Evolutionary conservation across 2,888 invertebrate genomes (phyloP).

Genomic region (Enchytraeus crypticus): DNA sequence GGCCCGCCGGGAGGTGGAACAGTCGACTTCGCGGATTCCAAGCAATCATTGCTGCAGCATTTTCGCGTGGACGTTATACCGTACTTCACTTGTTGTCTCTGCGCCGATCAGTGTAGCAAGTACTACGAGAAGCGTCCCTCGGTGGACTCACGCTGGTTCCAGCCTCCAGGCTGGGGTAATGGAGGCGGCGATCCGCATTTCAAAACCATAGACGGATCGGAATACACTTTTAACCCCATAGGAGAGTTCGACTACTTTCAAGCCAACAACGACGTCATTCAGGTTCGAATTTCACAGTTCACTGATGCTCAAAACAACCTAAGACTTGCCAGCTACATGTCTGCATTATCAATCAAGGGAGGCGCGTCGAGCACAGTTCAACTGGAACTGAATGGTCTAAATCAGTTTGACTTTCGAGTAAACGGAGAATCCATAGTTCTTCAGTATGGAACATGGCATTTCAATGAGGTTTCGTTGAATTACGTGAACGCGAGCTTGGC

Average conservation of each 20-base stretch:
- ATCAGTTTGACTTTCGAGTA: background rate
- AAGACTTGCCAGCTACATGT: conserved; percentile 4
- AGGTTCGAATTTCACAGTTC: conserved; percentile 7
- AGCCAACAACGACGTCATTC: background rate
- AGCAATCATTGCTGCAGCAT: background rate
- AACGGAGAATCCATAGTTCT: background rate
- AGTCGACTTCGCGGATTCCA: conserved; percentile 4
- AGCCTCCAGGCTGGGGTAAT: background rate
- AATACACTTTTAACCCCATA: conserved; percentile 9
- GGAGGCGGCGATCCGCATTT: conserved; percentile 12
- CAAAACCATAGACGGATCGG: conserved; percentile 3
- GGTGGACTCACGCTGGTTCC: background rate
- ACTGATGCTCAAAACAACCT: background rate
- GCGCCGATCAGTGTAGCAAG: conserved; percentile 1
- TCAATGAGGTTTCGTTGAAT: background rate
- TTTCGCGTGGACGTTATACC: conserved; percentile 5
- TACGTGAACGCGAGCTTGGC: background rate
- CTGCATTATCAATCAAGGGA: conserved; percentile 8
- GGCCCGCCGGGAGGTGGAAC: conserved; percentile 10
- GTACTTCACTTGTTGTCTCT: conserved; percentile 4
- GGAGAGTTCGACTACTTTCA: conserved; percentile 11
- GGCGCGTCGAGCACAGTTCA: background rate
- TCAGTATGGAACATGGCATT: background rate
- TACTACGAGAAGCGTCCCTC: conserved; percentile 17
- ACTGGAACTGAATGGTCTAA: conserved; percentile 1